Conservation (phyloP, 2,113 vertebrate genomes). For the Engystomops pustulosus region DNA sequence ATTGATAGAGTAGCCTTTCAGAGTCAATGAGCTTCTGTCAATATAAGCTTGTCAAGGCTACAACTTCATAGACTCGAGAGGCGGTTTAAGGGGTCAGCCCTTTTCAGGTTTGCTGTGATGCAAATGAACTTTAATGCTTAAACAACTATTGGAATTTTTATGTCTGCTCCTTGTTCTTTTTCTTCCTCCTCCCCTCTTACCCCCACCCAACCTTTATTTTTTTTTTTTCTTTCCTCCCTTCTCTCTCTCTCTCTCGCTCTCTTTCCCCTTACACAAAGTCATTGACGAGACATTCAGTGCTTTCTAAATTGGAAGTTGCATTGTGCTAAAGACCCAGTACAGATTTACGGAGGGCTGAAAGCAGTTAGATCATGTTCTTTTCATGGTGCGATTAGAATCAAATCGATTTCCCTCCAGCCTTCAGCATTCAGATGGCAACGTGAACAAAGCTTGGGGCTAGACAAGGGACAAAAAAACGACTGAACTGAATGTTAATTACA, state of each 20-base stretch:
- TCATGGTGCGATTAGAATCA: constrained; percentile 99
- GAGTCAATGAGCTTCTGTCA: constrained; percentile 97
- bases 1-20: constrained; percentile 98
- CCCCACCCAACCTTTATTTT: constrained; percentile 55
- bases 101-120: constrained; percentile 97
- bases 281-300: constrained; percentile 99
- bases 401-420: constrained; percentile 97
- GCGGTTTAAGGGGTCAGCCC: constrained; percentile 94
- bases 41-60: constrained; percentile 93
- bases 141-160: constrained; percentile 99
- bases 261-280: constrained; percentile 88
- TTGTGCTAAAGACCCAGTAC: constrained; percentile 94
- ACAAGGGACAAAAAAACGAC: constrained; percentile 87
- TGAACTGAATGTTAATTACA: constrained; percentile 99
- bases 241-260: too few relatives aligned
- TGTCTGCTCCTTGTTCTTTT: constrained; percentile 93
- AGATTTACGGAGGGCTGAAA: constrained; percentile 98
- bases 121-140: constrained; percentile 98
- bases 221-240: constrained; percentile 49
- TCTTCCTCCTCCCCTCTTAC: constrained; percentile 62
- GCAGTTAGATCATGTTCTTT: constrained; percentile 99
- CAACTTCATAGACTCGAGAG: constrained; percentile 93
- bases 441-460: constrained; percentile 93
- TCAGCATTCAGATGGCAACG: constrained; percentile 91
- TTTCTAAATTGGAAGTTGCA: constrained; percentile 98